A percentile compares a stretch with the other conserved stretches of the same genome.
Evolutionary conservation across 2,888 invertebrate species (phyloP).

Genomic region (Aricia artaxerxes): DNA sequence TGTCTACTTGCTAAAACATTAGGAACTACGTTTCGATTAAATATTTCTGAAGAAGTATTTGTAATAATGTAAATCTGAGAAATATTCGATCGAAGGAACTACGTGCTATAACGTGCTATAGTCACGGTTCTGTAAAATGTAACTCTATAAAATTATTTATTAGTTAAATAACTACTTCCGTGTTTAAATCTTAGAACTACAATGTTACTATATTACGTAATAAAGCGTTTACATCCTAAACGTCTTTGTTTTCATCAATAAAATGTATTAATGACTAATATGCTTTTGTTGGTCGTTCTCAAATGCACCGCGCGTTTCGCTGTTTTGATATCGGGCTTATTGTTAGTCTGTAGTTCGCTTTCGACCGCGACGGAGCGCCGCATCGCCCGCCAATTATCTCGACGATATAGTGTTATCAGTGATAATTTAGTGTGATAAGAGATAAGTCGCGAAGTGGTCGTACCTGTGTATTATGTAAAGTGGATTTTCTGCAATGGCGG

Average conservation of each 20-base stretch:
- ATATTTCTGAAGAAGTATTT: too few relatives aligned
- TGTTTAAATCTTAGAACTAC: neutral
- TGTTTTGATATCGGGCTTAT: constrained; percentile 42
- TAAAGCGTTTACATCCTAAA: neutral
- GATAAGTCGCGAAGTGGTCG: constrained; percentile 68
- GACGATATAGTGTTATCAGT: constrained; percentile 71
- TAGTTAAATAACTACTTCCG: neutral
- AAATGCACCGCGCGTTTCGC: constrained; percentile 36
- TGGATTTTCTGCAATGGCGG: constrained; percentile 54
- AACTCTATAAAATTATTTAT: neutral
- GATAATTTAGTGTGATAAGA: constrained; percentile 75
- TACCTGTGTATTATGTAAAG: constrained; percentile 70
- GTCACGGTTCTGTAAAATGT: neutral
- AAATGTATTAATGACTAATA: constrained; percentile 29
- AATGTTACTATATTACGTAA: constrained; percentile 5
- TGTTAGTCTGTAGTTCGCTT: constrained; percentile 52
- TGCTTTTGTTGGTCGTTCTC: constrained; percentile 32
- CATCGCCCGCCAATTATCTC: constrained; percentile 70
- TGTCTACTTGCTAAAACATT: neutral
- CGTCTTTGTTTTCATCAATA: constrained; percentile 31
- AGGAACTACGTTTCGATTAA: neutral
- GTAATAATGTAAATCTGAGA: too few relatives aligned
- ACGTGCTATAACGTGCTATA: neutral
- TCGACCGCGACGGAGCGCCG: constrained; percentile 62
- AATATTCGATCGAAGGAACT: neutral